Base-by-base conservation (phyloP, 2,113 vertebrate genomes). In the Hemiprocne comata region DNA sequence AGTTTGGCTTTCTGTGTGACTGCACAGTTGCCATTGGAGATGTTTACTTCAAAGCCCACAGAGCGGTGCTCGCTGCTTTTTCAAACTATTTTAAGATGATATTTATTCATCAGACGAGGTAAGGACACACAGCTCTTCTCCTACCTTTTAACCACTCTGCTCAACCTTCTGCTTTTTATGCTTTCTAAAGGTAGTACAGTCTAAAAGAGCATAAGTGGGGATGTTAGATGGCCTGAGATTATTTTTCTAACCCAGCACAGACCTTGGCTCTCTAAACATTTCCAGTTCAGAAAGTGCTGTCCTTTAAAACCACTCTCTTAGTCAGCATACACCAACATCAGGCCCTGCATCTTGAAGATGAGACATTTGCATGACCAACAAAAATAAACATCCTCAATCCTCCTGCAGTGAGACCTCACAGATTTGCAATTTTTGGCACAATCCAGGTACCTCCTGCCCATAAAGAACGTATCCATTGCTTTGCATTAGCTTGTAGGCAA, bases 71-170 rank as follows among this genome's bases (percentile, higher is more conserved):
- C 42, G 99, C 99, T 71, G 98, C 99, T 77, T 99, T 99, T 97
- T 99, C 99, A 91, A 99, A 99, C 98, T 99, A 99, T 98, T 99
- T 99, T 98, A 99, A 99, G 98, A 99, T 99, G 99, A 99, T 99
- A 98, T 99, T 99, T 98, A 99, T 99, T 96, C 99, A 99, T 87
- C 99, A 99, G 97, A 98, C 99, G 64, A 99, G 99, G 99, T 99
- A 96, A 97, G 97, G 80, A 76, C 28, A 17, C 72, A 2, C 36
- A 58, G 40, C 29, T 91, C 58, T 71, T 24, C 44, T 84, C 36
- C 46, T 55, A 1, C 61, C 31, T 46, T 79, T 71, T 74, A 44
- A 82, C 44, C 4, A 1, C 46, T n/a, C 46, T 64, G 23, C 18
- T 55, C 44, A 29, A 10, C 50, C 20, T 53, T 29, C 19, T 64